Evolutionary conservation across 2,797 vertebrate genomes (phyloP).

Genomic region (Anas acuta): DNA sequence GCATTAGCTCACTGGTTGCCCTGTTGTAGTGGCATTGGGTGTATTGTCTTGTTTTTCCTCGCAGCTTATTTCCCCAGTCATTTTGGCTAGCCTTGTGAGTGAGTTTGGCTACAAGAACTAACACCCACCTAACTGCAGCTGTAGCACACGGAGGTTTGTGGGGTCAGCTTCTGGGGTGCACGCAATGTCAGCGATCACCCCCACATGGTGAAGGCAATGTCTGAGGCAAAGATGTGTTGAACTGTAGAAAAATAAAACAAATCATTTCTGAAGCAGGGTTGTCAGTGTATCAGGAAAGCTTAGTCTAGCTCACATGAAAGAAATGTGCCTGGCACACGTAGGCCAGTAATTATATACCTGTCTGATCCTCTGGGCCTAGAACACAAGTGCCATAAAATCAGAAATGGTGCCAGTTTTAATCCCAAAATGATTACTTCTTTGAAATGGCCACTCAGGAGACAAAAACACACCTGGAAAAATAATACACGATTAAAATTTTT

Average conservation of each 20-base stretch:
- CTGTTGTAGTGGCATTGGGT: neutral
- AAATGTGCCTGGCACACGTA: no score
- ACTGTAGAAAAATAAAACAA: no score
- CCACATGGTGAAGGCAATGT: neutral
- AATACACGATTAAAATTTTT: neutral
- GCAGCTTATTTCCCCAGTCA: neutral
- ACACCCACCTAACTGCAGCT: neutral
- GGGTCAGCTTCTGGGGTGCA: neutral
- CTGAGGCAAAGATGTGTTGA: neutral
- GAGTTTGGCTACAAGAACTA: neutral
- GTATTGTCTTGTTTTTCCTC: neutral
- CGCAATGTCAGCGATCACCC: neutral
- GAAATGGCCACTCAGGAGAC: neutral
- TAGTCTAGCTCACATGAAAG: neutral
- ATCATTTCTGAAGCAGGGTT: no score
- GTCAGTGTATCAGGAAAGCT: neutral
- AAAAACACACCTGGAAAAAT: neutral
- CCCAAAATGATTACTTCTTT: accelerated
- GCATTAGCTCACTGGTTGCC: no score
- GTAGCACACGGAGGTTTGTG: neutral
- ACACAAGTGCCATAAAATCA: neutral
- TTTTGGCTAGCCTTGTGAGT: neutral
- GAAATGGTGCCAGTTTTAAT: neutral
- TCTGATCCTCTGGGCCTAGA: neutral
- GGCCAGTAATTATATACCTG: no score